phyloP scores from a whole-genome alignment of 2,113 vertebrate species.

The Rhabdomys dilectus region DNA sequence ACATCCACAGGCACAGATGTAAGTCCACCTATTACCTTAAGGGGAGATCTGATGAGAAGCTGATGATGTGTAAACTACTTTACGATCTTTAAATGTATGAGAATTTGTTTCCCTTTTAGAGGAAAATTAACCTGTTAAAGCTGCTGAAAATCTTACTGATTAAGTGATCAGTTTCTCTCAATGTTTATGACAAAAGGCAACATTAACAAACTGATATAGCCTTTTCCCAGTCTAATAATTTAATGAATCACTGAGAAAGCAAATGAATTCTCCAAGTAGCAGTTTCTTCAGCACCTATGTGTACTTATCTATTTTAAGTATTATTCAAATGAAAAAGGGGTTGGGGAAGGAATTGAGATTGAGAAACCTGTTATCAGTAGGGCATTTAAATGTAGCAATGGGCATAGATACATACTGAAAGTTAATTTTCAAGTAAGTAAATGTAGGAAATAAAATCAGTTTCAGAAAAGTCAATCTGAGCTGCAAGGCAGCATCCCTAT shows the following conservation, averaged over 20 bases:
- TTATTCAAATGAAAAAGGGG: neutral
- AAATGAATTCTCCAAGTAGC: neutral
- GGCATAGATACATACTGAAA: neutral
- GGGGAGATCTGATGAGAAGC: neutral
- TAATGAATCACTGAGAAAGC: neutral
- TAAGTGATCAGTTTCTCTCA: neutral
- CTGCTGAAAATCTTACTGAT: neutral
- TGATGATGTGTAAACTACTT: neutral
- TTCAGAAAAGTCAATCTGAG: neutral
- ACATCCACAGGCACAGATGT: neutral
- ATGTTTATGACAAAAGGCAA: neutral
- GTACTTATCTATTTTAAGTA: neutral
- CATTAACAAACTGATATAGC: too few relatives aligned
- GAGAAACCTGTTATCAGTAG: neutral
- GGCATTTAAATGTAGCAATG: neutral
- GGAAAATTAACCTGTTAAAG: neutral
- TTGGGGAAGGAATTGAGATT: neutral
- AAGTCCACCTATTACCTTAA: neutral
- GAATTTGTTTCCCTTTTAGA: neutral
- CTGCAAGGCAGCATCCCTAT: neutral
- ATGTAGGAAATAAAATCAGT: neutral
- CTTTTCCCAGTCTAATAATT: neutral
- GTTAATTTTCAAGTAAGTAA: neutral
- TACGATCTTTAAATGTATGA: neutral
- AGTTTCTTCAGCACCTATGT: neutral